phyloP scores from a whole-genome alignment of 2,797 vertebrate species.

The Rhabdomys pumilio region DNA sequence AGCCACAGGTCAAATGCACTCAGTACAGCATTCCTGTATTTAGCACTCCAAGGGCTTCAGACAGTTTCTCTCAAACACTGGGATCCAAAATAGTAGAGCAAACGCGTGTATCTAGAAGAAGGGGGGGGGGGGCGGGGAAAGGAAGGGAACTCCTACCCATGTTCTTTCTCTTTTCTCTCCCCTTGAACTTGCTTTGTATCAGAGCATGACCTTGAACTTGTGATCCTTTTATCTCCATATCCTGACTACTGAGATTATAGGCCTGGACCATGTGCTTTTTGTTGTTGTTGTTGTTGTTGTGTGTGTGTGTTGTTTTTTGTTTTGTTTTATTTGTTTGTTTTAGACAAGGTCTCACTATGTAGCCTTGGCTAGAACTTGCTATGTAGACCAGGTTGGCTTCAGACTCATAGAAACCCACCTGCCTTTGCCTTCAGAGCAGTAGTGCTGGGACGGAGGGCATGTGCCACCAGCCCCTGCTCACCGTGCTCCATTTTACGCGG shows the following conservation, averaged over 20 bases:
- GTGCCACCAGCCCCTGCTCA: not conserved
- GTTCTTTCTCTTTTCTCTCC: not conserved
- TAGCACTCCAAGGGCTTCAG: not conserved
- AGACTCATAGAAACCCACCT: not conserved
- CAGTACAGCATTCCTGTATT: not conserved
- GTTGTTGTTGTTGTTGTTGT: too few relatives aligned
- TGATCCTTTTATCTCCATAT: not conserved
- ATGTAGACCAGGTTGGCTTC: not conserved
- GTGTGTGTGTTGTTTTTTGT: not conserved
- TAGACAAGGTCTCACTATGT: not conserved
- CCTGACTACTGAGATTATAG: not conserved
- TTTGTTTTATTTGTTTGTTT: not conserved
- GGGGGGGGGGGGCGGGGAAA: not conserved
- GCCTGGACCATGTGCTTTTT: not conserved
- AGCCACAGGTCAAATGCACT: not conserved
- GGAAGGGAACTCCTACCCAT: too few relatives aligned
- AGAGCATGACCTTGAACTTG: not conserved
- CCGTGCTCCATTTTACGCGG: not conserved
- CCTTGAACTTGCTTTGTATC: not conserved
- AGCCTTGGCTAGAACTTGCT: not conserved
- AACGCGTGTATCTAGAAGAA: not conserved
- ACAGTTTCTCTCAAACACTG: not conserved
- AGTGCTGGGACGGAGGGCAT: not conserved
- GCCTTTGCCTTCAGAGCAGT: not conserved
- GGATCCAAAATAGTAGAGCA: not conserved